phyloP scores from a whole-genome alignment of 2,113 vertebrate genomes.

The Parotia lawesii region DNA sequence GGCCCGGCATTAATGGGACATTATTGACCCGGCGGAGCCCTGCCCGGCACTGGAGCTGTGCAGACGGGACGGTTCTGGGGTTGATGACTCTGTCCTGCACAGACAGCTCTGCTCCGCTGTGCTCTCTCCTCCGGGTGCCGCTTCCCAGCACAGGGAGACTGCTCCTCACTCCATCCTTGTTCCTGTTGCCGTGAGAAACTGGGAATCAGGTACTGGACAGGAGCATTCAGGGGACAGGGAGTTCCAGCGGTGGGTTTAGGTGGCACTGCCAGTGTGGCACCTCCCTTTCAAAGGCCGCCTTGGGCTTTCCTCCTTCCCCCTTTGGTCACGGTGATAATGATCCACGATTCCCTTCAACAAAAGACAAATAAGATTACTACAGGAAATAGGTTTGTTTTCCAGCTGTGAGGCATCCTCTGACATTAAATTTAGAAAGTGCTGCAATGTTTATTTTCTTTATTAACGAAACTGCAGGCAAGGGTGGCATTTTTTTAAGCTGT shows the following conservation, averaged over 20 bases:
- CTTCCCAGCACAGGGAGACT: background rate
- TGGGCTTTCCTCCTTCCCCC: background rate
- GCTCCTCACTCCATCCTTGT: too few relatives aligned
- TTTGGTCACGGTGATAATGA: background rate
- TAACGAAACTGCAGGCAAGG: background rate
- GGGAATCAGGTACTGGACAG: fast-evolving
- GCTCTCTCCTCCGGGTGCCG: background rate
- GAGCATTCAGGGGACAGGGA: fast-evolving
- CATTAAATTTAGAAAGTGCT: background rate
- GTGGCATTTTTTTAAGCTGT: background rate
- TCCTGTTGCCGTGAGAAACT: background rate
- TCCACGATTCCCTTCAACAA: background rate
- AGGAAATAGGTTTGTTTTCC: background rate
- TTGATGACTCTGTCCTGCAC: background rate
- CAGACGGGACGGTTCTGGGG: background rate
- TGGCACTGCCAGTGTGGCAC: fast-evolving
- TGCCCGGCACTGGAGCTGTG: background rate
- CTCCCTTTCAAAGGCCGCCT: background rate
- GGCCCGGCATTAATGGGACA: background rate
- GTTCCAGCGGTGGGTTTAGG: fast-evolving
- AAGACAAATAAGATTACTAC: background rate
- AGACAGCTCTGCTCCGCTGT: background rate
- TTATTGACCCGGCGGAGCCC: background rate
- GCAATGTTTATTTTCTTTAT: background rate
- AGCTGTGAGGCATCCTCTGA: background rate